phyloP scores from a whole-genome alignment of 2,113 vertebrate genomes.

The Eptatretus burgeri region DNA sequence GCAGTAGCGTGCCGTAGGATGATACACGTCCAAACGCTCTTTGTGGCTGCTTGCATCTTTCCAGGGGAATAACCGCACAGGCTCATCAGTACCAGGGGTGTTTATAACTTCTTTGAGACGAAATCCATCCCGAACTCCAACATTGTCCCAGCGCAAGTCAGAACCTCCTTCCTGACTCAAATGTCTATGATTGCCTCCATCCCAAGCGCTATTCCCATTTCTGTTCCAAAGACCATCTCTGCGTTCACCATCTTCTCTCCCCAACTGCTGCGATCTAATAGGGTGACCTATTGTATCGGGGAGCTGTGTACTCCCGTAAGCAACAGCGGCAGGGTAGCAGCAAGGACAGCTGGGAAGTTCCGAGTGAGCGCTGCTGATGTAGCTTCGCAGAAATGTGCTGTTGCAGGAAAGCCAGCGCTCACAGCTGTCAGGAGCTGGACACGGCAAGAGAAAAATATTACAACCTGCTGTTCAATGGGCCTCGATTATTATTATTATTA shows the following conservation, averaged over 20 bases:
- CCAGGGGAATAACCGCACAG: conserved; percentile 34
- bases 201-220: not conserved
- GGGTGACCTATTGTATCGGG: conserved; percentile 16
- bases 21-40: conserved; percentile 56
- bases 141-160: too few species aligned
- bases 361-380: conserved; percentile 33
- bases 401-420: conserved; percentile 81
- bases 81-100: conserved; percentile 13
- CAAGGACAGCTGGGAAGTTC: conserved; percentile 70
- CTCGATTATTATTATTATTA: too few species aligned
- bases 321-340: conserved; percentile 29
- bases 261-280: not conserved
- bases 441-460: too few species aligned
- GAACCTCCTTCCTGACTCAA: too few species aligned
- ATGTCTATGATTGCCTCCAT: not conserved
- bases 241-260: not conserved
- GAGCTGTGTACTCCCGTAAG: conserved; percentile 29
- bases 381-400: conserved; percentile 46
- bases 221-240: not conserved
- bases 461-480: too few species aligned
- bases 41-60: conserved; percentile 38
- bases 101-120: not conserved
- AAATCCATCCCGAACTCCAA: too few species aligned
- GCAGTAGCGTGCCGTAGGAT: conserved; percentile 42
- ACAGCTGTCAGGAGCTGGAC: conserved; percentile 48